A percentile compares a stretch with the other conserved stretches of the same genome.
phyloP scores from a whole-genome alignment of 2,113 vertebrate species.

The Pelvicachromis taeniatus region DNA sequence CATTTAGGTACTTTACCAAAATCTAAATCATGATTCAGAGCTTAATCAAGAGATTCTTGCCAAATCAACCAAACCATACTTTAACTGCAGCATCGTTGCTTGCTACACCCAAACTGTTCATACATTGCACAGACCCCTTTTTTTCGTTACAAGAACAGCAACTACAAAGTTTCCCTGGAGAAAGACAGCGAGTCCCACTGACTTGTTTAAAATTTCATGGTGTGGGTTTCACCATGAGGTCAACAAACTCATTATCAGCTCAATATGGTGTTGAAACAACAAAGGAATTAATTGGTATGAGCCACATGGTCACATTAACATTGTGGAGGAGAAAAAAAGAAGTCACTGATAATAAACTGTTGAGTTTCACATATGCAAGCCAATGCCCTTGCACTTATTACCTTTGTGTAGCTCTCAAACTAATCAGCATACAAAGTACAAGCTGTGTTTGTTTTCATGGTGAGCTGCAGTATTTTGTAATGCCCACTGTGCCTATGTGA shows the following conservation, averaged over 20 bases:
- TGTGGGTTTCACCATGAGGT: conserved; percentile 9
- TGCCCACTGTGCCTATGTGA: background rate
- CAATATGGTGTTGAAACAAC: conserved; percentile 6
- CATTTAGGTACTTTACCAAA: background rate
- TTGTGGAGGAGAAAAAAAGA: background rate
- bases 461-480: conserved; percentile 7
- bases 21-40: background rate
- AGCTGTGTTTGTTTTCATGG: background rate
- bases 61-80: background rate
- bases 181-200: background rate
- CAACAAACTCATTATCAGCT: conserved; percentile 26
- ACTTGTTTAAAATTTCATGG: conserved; percentile 2
- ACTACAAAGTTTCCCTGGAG: background rate
- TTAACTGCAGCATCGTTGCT: background rate
- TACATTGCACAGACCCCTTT: background rate
- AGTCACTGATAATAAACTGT: background rate
- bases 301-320: background rate
- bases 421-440: conserved; percentile 5
- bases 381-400: conserved; percentile 14
- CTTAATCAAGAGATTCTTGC: background rate
- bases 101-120: background rate
- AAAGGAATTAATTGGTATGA: conserved; percentile 2
- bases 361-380: background rate
- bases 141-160: background rate
- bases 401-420: conserved; percentile 2